Evolutionary conservation across 1,140 invertebrate species (phyloP).

Genomic region (Arctopsyche grandis): DNA sequence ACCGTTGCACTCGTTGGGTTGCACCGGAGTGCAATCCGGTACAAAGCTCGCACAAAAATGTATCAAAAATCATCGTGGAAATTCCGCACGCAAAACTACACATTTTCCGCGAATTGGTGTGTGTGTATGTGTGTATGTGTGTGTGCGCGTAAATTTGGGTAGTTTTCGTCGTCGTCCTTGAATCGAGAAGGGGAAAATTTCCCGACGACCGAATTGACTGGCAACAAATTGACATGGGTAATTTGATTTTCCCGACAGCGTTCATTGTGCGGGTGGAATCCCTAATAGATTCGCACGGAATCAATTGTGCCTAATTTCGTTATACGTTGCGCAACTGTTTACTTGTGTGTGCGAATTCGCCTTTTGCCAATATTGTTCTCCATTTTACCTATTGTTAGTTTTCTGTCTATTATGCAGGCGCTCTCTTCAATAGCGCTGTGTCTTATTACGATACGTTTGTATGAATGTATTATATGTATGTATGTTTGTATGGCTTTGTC

Average conservation of each 20-base stretch:
- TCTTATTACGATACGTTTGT: background rate
- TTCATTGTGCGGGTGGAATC: constrained; percentile 46
- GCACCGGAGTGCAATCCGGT: no score
- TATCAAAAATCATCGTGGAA: background rate
- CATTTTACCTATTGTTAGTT: background rate
- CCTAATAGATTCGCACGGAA: constrained; percentile 43
- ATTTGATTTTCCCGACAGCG: constrained; percentile 51
- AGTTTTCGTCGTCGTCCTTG: constrained; percentile 30
- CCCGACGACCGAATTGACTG: constrained; percentile 48
- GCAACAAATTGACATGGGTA: constrained; percentile 54
- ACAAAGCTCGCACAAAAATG: no score
- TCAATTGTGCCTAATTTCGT: constrained; percentile 42
- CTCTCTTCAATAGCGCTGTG: background rate
- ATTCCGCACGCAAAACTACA: background rate
- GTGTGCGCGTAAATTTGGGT: background rate
- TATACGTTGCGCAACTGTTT: constrained; percentile 33
- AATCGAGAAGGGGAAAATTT: constrained; percentile 28
- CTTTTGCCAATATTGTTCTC: background rate
- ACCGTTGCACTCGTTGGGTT: background rate
- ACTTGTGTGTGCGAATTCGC: background rate
- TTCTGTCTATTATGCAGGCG: background rate
- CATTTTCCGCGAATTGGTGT: background rate
- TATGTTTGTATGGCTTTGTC: background rate
- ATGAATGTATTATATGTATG: constrained; percentile 1
- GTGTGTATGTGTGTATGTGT: background rate